Base-by-base conservation (phyloP, 1,140 invertebrate species). In the Kradibia gibbosae region DNA sequence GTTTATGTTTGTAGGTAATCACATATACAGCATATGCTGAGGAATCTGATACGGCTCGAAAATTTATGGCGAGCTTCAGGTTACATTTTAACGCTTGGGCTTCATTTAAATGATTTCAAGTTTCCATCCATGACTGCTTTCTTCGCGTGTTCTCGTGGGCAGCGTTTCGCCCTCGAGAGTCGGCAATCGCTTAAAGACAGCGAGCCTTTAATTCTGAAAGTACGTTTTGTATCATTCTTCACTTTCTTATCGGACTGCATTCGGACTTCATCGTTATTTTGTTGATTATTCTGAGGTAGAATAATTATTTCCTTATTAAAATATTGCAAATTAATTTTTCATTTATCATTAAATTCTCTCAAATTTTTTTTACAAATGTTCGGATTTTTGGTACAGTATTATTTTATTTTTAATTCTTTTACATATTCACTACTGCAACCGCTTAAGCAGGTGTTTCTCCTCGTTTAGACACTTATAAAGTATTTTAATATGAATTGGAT, bases 131-230 rank as follows among this genome's bases (percentile, higher is more conserved):
- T 20, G 62, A 5, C 25, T 10, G 31, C 62, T 22, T 45, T 48
- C 42, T n/a, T 10, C 13, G n/a, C 15, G 60, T 22, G 28, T 8
- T 48, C n/a, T 62, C 22, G 17, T 25, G 5, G 8, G 36, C 1
- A 25, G 42, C 20, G 48, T 42, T 73, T 73, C n/a, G 28, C 57
- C 72, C 72, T n/a, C 25, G 34, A 25, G 50, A 15, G 25, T 36
- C 36, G 13, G 60, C 5, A 36, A 34, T 36, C 31, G 42, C 39
- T 1, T 8, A 34, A 57, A 60, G 13, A 3, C 73, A 3, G 11
- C 74, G 45, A 39, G 73, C 11, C 65, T 81, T 77, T 77, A 74
- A 77, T 77, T 76, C 60, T 81, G 34, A 70, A 60, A 76, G 7
- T 25, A 36, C 13, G 36, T 53, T 36, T 71, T 81, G 71, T 72